phyloP scores from a whole-genome alignment of 2,113 vertebrate genomes.

The Typhlomys cinereus region DNA sequence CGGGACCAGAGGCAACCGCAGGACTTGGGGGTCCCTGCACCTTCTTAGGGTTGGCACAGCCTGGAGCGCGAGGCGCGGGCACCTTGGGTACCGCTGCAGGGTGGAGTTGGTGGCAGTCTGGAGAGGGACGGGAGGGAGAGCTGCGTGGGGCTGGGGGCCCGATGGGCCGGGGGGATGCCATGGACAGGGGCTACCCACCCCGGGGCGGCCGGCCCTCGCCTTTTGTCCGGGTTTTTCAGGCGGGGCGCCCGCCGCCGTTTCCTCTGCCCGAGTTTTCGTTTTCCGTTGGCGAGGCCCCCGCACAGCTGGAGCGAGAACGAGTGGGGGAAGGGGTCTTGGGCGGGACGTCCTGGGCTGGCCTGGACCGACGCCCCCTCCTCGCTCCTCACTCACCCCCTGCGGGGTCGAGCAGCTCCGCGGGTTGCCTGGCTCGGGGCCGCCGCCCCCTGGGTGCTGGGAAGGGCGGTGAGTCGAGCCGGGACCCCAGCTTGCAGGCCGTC shows the following conservation, averaged over 20 bases:
- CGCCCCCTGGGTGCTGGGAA: background rate
- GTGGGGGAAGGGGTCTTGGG: constrained; percentile 72
- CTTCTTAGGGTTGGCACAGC: background rate
- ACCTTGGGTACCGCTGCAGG: background rate
- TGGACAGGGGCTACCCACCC: constrained; percentile 16
- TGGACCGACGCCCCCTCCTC: constrained; percentile 26
- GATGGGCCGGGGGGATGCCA: background rate
- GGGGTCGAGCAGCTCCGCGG: background rate
- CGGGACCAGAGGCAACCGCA: background rate
- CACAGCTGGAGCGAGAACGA: constrained; percentile 75
- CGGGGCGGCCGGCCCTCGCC: constrained; percentile 66
- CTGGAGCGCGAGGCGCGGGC: background rate
- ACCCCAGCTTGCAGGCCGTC: background rate
- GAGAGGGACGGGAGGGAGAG: background rate
- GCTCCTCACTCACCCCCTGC: background rate
- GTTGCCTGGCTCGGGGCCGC: background rate
- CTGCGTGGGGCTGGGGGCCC: background rate
- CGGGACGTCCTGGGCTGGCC: constrained; percentile 46
- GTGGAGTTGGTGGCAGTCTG: background rate
- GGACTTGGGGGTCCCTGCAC: constrained; percentile 32
- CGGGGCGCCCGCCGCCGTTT: constrained; percentile 77
- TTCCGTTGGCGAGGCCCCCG: constrained; percentile 80
- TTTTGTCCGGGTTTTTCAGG: constrained; percentile 78
- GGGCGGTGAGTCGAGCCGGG: background rate
- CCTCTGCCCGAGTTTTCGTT: constrained; percentile 79